Evolutionary conservation across 53 echinoderm and acorn worm species (phyloP).

Genomic region (Temnopleurus reevesii): DNA sequence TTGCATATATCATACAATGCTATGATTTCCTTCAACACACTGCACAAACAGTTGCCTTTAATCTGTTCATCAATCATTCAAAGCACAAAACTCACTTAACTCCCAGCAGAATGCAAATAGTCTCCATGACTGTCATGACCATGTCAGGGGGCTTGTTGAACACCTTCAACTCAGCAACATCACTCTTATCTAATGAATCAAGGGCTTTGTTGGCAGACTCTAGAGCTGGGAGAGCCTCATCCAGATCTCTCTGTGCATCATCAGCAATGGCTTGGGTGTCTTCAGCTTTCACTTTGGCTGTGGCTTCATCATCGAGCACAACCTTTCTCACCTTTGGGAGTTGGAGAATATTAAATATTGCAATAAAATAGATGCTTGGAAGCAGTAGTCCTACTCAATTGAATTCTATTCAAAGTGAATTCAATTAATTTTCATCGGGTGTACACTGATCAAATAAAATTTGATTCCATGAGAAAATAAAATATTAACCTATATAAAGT

Average conservation of each 20-base stretch:
- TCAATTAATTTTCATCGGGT: too few species aligned
- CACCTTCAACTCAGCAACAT: conserved; percentile 96
- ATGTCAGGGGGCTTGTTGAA: conserved; percentile 98
- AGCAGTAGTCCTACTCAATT: too few species aligned
- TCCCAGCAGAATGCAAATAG: conserved; percentile 85
- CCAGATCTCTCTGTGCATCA: conserved; percentile 95
- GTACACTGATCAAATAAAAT: too few species aligned
- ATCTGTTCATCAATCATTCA: not conserved
- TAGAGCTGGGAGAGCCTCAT: conserved; percentile 94
- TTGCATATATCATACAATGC: too few species aligned
- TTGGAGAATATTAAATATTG: not conserved
- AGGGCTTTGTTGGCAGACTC: conserved; percentile 94
- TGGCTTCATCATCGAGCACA: conserved; percentile 95
- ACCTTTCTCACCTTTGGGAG: conserved; percentile 89
- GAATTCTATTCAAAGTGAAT: too few species aligned
- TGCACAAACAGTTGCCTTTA: not conserved
- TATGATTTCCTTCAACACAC: too few species aligned
- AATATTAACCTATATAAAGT: too few species aligned
- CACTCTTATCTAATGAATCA: conserved; percentile 95
- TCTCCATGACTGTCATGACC: conserved; percentile 98
- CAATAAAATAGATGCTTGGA: too few species aligned
- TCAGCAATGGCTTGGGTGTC: conserved; percentile 99
- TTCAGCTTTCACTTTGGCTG: conserved; percentile 95
- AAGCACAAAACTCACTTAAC: conserved; percentile 84
- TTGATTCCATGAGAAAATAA: too few species aligned